These are phyloP conservation scores for Brachyopa scutellaris DNA, from an alignment of 2,888 invertebrate genomes.

Conservation along the genomic window DNA sequence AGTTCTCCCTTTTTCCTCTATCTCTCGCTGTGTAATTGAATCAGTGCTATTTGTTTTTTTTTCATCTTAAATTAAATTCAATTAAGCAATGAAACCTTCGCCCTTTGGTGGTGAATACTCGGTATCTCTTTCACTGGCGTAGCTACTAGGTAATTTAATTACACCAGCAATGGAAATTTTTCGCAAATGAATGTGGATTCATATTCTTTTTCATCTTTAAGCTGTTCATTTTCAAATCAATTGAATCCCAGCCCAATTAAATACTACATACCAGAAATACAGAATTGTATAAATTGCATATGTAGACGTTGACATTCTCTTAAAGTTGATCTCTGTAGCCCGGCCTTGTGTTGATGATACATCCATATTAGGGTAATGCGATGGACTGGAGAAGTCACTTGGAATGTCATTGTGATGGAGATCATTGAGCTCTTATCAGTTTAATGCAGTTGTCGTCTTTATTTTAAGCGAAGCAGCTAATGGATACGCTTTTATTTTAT, in stretches of 20 bases:
- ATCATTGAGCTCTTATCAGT: not conserved
- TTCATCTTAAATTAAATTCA: constrained; percentile 50
- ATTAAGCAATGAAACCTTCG: constrained; percentile 53
- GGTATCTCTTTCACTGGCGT: too few relatives aligned
- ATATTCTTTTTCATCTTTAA: not conserved
- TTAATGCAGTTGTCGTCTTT: not conserved
- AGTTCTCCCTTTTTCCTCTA: constrained; percentile 1
- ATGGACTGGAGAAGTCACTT: not conserved
- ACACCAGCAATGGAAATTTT: not conserved
- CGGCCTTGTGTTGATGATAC: not conserved
- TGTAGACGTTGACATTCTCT: not conserved
- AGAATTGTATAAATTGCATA: constrained; percentile 14
- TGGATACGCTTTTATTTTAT: too few relatives aligned
- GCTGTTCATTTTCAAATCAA: constrained; percentile 1
- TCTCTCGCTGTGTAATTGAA: constrained; percentile 43
- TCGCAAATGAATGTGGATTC: not conserved
- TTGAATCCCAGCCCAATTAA: not conserved
- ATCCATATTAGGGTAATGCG: constrained; percentile 16
- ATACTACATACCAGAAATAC: too few relatives aligned
- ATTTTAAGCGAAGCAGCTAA: too few relatives aligned
- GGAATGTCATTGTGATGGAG: too few relatives aligned
- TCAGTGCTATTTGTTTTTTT: constrained; percentile 29
- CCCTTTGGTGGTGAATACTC: not conserved
- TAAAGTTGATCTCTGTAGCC: constrained; percentile 1
- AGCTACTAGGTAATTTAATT: constrained; percentile 32